Percentiles rank a stretch among this genome's conserved stretches.
phyloP scores from a whole-genome alignment of 2,113 vertebrate species.

The Merops nubicus region DNA sequence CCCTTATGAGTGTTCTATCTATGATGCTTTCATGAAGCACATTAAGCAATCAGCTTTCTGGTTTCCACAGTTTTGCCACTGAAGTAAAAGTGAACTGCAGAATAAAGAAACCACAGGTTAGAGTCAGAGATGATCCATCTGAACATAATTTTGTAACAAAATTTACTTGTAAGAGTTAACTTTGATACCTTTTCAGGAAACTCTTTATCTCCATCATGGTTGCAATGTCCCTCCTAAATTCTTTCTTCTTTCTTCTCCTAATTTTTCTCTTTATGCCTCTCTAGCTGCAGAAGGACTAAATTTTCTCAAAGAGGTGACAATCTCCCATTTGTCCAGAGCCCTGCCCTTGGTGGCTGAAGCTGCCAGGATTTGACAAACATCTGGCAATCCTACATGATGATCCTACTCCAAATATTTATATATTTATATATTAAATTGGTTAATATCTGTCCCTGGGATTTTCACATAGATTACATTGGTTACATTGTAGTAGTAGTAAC shows the following conservation, averaged over 20 bases:
- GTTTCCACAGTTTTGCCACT: background rate
- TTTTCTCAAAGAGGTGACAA: background rate
- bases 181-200: background rate
- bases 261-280: background rate
- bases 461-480: background rate
- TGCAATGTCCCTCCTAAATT: background rate
- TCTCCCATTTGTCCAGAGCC: background rate
- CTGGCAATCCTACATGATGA: background rate
- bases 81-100: background rate
- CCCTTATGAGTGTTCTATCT: background rate
- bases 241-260: too few species aligned
- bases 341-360: background rate
- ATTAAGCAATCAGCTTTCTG: background rate
- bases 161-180: background rate
- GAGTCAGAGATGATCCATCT: background rate
- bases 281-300: background rate
- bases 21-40: background rate
- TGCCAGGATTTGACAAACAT: background rate
- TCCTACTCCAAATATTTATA: background rate
- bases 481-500: background rate
- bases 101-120: background rate
- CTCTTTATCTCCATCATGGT: background rate
- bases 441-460: background rate
- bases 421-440: background rate
- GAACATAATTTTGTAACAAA: background rate